Percentiles rank a stretch among this genome's conserved stretches.
Evolutionary conservation across 2,113 vertebrate species (phyloP).

Genomic region (Pelodiscus sinensis): DNA sequence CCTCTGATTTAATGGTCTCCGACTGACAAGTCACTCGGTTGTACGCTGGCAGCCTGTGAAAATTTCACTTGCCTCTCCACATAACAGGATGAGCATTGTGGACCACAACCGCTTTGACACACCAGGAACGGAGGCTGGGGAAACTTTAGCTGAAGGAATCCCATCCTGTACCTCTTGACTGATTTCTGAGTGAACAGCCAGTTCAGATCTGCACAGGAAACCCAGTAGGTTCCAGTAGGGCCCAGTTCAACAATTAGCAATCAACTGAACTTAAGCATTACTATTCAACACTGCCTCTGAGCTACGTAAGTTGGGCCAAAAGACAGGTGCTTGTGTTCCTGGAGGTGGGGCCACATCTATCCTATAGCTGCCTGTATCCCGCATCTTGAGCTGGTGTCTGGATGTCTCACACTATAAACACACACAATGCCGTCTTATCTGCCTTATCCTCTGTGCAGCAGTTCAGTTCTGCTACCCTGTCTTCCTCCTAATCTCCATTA

Average conservation of each 20-base stretch:
- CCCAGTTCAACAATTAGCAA: background rate
- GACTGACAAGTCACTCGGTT: background rate
- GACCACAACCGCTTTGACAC: fast-evolving
- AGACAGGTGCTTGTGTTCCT: background rate
- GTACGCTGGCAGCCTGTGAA: background rate
- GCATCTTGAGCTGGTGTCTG: background rate
- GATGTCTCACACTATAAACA: background rate
- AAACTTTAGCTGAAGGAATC: background rate
- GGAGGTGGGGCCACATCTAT: no score
- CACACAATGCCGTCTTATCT: background rate
- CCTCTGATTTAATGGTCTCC: background rate
- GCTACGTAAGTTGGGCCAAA: background rate
- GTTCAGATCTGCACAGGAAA: background rate
- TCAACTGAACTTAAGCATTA: fast-evolving
- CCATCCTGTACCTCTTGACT: background rate
- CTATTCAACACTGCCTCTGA: fast-evolving
- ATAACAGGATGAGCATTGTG: background rate
- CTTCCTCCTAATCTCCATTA: background rate
- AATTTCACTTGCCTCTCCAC: background rate
- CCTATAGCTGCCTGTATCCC: background rate
- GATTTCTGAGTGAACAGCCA: background rate
- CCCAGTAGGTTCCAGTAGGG: background rate
- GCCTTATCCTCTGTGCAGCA: background rate
- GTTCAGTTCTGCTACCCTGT: background rate
- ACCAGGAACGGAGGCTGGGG: fast-evolving